These are phyloP conservation scores for Parauchenoglanis ngamensis DNA, from an alignment of 2,797 vertebrate species.

Conservation along the genomic window DNA sequence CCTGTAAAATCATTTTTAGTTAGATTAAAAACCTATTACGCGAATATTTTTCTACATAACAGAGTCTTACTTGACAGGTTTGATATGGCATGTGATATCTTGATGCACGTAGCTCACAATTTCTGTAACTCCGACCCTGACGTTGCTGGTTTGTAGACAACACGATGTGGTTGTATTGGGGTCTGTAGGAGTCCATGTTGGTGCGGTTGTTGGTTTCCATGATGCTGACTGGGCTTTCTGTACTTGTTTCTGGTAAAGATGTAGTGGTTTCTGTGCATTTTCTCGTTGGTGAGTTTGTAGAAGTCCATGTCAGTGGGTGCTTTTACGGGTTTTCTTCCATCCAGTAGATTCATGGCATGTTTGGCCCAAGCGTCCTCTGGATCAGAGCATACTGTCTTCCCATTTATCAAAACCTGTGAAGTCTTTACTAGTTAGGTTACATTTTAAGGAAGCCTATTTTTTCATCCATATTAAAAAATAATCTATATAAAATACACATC, in stretches of 20 bases:
- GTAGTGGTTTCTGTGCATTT: too few relatives aligned
- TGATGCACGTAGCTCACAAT: fast-evolving
- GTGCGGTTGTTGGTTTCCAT: background rate
- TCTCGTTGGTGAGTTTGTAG: too few relatives aligned
- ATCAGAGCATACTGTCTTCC: background rate
- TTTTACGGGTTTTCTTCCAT: fast-evolving
- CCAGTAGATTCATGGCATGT: fast-evolving
- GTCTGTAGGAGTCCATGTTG: background rate
- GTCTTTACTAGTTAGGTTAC: background rate
- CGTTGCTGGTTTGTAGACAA: too few relatives aligned
- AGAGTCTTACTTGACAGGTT: constrained; percentile 24
- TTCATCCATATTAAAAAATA: too few relatives aligned
- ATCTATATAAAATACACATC: too few relatives aligned
- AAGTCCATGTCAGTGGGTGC: too few relatives aligned
- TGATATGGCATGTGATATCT: fast-evolving
- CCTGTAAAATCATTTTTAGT: too few relatives aligned
- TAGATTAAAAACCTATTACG: too few relatives aligned
- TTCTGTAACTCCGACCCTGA: fast-evolving
- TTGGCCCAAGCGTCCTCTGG: fast-evolving
- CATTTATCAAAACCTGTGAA: fast-evolving
- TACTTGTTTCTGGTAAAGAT: background rate
- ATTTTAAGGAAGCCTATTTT: background rate
- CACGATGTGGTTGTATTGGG: too few relatives aligned
- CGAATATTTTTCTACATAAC: background rate
- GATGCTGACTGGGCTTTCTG: background rate